phyloP scores from a whole-genome alignment of 30 jellyfish, hydroid and myxozoan species.

The Pelagia noctiluca region DNA sequence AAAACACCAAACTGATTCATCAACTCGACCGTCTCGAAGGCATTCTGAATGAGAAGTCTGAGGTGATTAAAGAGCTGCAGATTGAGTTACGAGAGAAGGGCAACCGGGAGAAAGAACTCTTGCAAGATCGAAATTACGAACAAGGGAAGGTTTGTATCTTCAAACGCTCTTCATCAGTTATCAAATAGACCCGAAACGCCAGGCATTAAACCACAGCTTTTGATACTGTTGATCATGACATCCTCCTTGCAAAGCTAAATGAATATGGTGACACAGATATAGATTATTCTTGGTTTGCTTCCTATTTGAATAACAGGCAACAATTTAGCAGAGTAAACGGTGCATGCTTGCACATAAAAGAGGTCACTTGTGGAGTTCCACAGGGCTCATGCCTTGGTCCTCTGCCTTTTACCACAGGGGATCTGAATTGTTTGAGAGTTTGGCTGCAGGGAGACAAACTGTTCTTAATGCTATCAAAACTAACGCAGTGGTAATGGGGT shows the following conservation, averaged over 20 bases:
- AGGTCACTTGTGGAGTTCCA: conserved; percentile 60
- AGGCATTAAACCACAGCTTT: no score
- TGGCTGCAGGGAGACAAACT: conserved; percentile 15
- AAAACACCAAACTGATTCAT: no score
- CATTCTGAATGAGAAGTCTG: no score
- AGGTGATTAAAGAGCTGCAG: no score
- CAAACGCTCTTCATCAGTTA: no score
- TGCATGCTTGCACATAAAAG: conserved; percentile 21
- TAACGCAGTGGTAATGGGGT: conserved; percentile 6
- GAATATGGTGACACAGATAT: conserved; percentile 16
- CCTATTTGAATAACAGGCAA: conserved; percentile 6
- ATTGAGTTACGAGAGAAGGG: no score
- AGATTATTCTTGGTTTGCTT: conserved; percentile 11
- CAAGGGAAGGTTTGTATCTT: no score
- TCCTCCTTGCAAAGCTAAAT: conserved; percentile 14
- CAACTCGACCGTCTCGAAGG: no score
- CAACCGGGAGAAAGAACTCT: no score
- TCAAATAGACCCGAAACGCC: no score
- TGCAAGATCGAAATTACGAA: no score
- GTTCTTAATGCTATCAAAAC: conserved; percentile 17
- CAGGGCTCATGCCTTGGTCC: conserved; percentile 66
- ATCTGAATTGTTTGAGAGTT: neutral
- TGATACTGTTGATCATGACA: conserved; percentile 14
- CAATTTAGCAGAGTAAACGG: conserved; percentile 5
- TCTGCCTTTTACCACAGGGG: conserved; percentile 24